Percentiles rank a stretch among this genome's conserved stretches.
These are phyloP conservation scores for Drosophila subobscura DNA, from an alignment of 1,140 invertebrate genomes.

Conservation along the genomic window DNA sequence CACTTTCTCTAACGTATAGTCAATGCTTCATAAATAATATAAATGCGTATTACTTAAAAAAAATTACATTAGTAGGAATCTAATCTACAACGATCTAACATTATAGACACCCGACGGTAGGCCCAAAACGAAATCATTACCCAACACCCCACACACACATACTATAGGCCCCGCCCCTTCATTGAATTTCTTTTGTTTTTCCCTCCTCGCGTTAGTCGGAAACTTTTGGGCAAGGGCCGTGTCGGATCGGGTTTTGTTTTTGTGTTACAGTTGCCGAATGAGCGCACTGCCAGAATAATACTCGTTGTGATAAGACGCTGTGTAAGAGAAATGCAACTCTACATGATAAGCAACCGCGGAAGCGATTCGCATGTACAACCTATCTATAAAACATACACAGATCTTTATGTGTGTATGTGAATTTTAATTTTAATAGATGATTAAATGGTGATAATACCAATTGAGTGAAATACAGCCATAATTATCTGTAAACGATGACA, in stretches of 20 bases:
- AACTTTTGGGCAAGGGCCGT: slow-evolving; percentile 5
- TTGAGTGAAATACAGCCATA: slow-evolving; percentile 25
- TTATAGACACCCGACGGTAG: too few species aligned
- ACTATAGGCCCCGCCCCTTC: slow-evolving; percentile 22
- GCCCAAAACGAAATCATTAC: slow-evolving; percentile 1
- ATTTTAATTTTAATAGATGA: background rate
- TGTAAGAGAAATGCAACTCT: background rate
- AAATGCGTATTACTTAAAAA: too few species aligned
- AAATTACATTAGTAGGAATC: too few species aligned
- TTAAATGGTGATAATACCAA: slow-evolving; percentile 39
- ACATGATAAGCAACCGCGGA: slow-evolving; percentile 14
- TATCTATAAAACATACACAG: background rate
- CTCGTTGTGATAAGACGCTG: slow-evolving; percentile 7
- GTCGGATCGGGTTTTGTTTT: too few species aligned
- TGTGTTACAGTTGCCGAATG: background rate
- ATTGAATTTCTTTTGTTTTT: slow-evolving; percentile 9
- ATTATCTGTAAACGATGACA: slow-evolving; percentile 40
- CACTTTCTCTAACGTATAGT: too few species aligned
- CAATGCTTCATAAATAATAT: too few species aligned
- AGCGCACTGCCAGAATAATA: background rate
- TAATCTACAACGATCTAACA: too few species aligned
- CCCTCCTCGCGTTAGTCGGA: background rate
- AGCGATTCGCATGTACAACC: background rate
- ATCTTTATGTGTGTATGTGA: background rate
- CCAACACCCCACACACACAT: slow-evolving; percentile 1